phyloP scores from a whole-genome alignment of 2,113 vertebrate genomes.

The Rostratula benghalensis region DNA sequence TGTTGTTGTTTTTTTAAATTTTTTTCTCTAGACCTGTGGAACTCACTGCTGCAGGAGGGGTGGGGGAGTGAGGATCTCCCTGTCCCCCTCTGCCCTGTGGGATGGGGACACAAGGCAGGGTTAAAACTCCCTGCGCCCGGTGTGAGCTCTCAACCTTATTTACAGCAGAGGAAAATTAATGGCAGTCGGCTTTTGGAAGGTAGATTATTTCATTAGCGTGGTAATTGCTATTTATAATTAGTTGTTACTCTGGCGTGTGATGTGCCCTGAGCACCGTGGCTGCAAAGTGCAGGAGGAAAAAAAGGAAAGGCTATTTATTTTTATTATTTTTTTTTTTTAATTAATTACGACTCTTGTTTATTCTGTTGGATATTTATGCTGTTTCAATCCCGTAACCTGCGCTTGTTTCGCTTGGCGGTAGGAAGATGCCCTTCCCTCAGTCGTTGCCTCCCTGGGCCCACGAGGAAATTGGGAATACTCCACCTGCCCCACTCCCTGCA shows the following conservation, averaged over 20 bases:
- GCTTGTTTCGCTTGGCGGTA: background rate
- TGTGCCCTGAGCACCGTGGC: constrained; percentile 16
- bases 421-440: background rate
- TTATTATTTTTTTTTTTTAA: background rate
- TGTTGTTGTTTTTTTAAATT: no score
- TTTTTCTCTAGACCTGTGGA: background rate
- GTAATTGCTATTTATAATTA: constrained; percentile 63
- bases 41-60: background rate
- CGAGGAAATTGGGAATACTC: background rate
- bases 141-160: background rate
- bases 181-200: constrained; percentile 27
- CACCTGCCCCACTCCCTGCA: background rate
- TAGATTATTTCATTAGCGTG: constrained; percentile 53
- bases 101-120: background rate
- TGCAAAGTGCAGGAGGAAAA: constrained; percentile 1
- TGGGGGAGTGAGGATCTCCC: rapidly evolving
- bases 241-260: constrained; percentile 26
- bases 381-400: constrained; percentile 4
- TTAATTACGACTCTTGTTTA: constrained; percentile 36
- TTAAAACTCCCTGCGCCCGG: rapidly evolving
- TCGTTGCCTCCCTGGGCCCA: background rate
- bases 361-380: constrained; percentile 16
- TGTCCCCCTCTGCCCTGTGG: rapidly evolving
- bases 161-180: constrained; percentile 20
- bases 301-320: constrained; percentile 11